phyloP scores from a whole-genome alignment of 35 echinoderm and acorn worm genomes.

The Hemicentrotus pulcherrimus region DNA sequence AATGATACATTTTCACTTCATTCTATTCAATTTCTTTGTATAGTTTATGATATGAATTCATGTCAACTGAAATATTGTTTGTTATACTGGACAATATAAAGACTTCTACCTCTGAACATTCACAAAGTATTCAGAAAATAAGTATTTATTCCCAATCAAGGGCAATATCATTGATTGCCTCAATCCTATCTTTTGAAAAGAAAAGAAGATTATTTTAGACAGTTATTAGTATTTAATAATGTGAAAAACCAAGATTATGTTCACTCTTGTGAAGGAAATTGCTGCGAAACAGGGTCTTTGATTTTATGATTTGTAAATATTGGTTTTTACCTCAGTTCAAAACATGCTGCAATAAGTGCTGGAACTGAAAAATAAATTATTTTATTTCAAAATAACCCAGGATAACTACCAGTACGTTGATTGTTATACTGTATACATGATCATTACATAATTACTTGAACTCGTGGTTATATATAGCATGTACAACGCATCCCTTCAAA shows the following conservation, averaged over 20 bases:
- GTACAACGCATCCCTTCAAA: background rate
- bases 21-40: background rate
- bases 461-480: background rate
- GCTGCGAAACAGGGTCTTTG: background rate
- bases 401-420: background rate
- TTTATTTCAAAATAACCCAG: background rate
- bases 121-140: background rate
- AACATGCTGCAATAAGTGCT: background rate
- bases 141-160: background rate
- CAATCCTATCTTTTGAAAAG: background rate
- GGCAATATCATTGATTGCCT: background rate
- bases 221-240: background rate
- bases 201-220: background rate
- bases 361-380: background rate
- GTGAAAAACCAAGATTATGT: background rate
- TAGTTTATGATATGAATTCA: background rate
- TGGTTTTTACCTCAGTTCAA: background rate
- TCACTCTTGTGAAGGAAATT: background rate
- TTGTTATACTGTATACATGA: background rate
- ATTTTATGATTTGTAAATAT: background rate
- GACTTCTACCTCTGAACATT: background rate
- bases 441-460: background rate
- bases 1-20: background rate
- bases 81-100: background rate
- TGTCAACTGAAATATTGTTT: background rate